Base-by-base conservation (phyloP, 2,113 vertebrate species). In the Solea solea region DNA sequence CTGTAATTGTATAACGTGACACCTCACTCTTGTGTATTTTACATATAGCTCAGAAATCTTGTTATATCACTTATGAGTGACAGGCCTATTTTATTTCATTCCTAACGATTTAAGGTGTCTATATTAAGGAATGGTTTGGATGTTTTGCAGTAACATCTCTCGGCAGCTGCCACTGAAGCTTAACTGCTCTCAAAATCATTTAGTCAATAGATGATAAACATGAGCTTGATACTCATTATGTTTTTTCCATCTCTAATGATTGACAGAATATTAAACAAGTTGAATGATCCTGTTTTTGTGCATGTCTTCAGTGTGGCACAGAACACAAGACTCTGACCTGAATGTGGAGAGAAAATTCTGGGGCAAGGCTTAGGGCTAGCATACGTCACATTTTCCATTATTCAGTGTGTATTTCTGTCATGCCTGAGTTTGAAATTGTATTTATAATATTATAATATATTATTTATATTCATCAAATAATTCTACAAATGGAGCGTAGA, bases 321-420 rank as follows among this genome's bases (percentile, higher is more conserved):
- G 57, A 82, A 64, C 65, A 54, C 48, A 64, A 72, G 84, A 49
- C 57, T 73, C 49, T 80, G 81, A 82, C 86, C 83, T 83, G 48
- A 78, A 84, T 85, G 75, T 65, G 73, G 53, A 8, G 72, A 64
- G 62, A 54, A 61, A 69, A 68, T 74, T 74, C 65, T 76, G 50
- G 62, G 81, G 86, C 73, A 41, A 63, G 42, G 76, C 73, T 82
- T 44, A 51, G 71, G 74, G 76, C 81, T 8, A 71, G 70, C 78
- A 45, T 56, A 78, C 78, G 57, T 87, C 84, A 87, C 74, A 74
- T 64, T 88, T 86, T 89, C 68, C 80, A 78, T 86, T 78, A 84
- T 86, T 87, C 69, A 79, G 78, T 84, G 53, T 64, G 64, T 76
- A 63, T 76, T 76, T 78, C 69, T 86, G 66, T 80, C 76, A 76